Percentiles rank a stretch among this genome's conserved stretches.
Conservation (phyloP, 2,888 invertebrate genomes). For the Caenorhabditis sulstoni region DNA sequence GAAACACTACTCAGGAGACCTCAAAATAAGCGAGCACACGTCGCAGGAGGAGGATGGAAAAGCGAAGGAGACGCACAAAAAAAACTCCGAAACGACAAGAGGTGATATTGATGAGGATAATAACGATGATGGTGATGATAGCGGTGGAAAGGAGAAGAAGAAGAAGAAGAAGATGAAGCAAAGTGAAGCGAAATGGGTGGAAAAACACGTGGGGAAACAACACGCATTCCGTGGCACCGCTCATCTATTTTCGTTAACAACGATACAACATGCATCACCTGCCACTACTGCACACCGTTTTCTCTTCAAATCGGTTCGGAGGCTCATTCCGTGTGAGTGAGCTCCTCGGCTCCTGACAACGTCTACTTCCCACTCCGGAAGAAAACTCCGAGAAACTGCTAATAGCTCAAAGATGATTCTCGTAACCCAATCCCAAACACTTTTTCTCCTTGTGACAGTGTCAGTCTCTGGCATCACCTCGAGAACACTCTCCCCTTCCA, state of each 20-base stretch:
- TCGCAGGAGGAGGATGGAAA: slow-evolving; percentile 14
- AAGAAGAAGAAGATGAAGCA: no score
- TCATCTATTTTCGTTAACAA: slow-evolving; percentile 49
- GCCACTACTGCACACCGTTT: slow-evolving; percentile 2
- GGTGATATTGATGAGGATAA: slow-evolving; percentile 14
- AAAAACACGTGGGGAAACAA: slow-evolving; percentile 15
- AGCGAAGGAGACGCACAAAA: slow-evolving; percentile 4
- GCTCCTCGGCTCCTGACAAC: no score
- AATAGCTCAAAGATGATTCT: slow-evolving; percentile 7
- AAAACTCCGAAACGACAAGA: slow-evolving; percentile 6
- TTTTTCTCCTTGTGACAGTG: not conserved
- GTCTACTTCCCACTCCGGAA: not conserved
- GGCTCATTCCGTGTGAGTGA: no score
- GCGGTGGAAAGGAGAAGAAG: no score
- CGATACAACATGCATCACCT: slow-evolving; percentile 45
- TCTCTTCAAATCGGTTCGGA: not conserved
- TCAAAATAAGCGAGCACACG: slow-evolving; percentile 46
- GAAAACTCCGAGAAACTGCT: not conserved
- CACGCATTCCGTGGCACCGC: slow-evolving; percentile 24
- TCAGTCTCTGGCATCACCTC: not conserved
- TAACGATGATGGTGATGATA: no score
- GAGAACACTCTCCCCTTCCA: slow-evolving; percentile 1
- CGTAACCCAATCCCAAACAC: slow-evolving; percentile 10
- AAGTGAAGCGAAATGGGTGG: not conserved
- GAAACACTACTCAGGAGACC: slow-evolving; percentile 52